Percentiles rank a stretch among this genome's conserved stretches.
phyloP scores from a whole-genome alignment of 1,140 invertebrate species.

The Luehdorfia chinensis region DNA sequence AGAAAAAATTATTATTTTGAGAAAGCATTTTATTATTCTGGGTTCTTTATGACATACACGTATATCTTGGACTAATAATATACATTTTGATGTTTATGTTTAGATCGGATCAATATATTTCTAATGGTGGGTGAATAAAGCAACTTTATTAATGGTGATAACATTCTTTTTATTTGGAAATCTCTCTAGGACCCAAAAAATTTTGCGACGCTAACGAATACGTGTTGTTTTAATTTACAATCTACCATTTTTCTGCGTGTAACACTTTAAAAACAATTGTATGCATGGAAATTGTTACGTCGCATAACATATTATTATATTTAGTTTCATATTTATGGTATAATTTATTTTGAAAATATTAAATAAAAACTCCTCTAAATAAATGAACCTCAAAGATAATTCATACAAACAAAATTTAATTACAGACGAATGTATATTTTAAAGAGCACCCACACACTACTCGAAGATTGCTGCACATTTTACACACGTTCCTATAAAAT shows the following conservation, averaged over 20 bases:
- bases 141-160: slow-evolving; percentile 61
- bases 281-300: slow-evolving; percentile 5
- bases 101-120: slow-evolving; percentile 65
- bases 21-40: slow-evolving; percentile 45
- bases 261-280: slow-evolving; percentile 12
- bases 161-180: slow-evolving; percentile 44
- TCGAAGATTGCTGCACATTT: too few species aligned
- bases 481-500: too few species aligned
- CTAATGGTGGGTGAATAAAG: slow-evolving; percentile 67
- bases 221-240: slow-evolving; percentile 19
- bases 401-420: too few species aligned
- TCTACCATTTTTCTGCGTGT: slow-evolving; percentile 68
- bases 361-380: too few species aligned
- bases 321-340: too few species aligned
- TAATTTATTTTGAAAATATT: too few species aligned
- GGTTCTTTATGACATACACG: slow-evolving; percentile 52
- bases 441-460: too few species aligned
- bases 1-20: slow-evolving; percentile 56
- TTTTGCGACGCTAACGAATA: slow-evolving; percentile 59
- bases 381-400: too few species aligned
- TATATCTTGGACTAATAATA: slow-evolving; percentile 48
- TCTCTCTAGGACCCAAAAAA: slow-evolving; percentile 25
- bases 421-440: too few species aligned
- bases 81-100: slow-evolving; percentile 70
- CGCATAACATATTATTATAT: too few species aligned